Evolutionary conservation across 2,113 vertebrate species (phyloP).

Genomic region (Rhagologus leucostigma): DNA sequence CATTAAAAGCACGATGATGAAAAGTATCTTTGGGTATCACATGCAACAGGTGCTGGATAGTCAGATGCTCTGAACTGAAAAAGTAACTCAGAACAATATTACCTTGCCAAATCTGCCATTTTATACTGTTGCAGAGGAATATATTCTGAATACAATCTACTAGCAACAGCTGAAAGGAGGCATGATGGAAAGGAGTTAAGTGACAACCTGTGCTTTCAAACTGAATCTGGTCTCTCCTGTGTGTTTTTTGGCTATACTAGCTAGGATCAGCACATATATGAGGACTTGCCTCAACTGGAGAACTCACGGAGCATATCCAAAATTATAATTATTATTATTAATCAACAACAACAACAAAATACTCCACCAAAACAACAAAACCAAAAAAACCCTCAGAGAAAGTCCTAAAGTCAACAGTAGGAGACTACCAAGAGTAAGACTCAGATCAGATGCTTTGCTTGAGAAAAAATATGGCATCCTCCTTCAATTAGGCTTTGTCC

Average conservation of each 20-base stretch:
- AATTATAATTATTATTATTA: background rate
- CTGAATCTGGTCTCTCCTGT: background rate
- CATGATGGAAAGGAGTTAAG: background rate
- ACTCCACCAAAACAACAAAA: background rate
- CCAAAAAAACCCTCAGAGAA: background rate
- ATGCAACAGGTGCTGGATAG: background rate
- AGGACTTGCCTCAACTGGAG: background rate
- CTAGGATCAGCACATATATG: background rate
- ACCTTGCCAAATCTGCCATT: background rate
- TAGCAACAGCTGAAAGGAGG: background rate
- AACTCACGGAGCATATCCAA: background rate
- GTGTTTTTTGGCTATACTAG: background rate
- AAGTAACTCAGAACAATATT: background rate
- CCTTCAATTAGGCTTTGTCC: background rate
- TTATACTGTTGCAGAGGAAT: background rate
- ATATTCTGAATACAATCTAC: background rate
- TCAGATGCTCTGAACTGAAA: background rate
- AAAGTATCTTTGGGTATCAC: background rate
- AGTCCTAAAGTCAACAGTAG: background rate
- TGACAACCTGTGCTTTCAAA: background rate
- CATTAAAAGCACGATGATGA: background rate
- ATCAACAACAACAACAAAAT: background rate
- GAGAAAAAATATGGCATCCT: background rate
- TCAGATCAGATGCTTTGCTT: background rate
- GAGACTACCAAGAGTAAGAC: background rate